Base-by-base conservation (phyloP, 1,140 invertebrate genomes). In the Pantala flavescens region DNA sequence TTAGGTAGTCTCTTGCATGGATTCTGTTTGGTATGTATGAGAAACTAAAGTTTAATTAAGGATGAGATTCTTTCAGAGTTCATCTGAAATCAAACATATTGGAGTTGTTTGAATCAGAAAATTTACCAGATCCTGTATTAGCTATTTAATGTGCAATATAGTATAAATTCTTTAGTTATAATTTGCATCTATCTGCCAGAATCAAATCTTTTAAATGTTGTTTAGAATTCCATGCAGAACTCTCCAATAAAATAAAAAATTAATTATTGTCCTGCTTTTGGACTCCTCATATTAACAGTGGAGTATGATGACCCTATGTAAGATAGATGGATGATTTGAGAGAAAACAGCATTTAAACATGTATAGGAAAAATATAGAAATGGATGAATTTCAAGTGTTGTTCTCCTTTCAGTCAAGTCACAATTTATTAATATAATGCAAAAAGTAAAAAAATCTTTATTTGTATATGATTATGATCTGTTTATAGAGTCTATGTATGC, bases 401-500 rank as follows among this genome's bases (percentile, higher is more conserved):
- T 63, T 63, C 49, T 3, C 14, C 5, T 63, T 63, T 14, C 49
- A 63, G 49, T 63, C 49, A 63, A 63, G n/a, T 63, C 49, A 63
- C 16, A 63, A 14, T 63, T 63, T 63, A 63, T 63, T 63, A 63
- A 63, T 14, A 63, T 19, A 21, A 3, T 63, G 5, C 1, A 63
- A 63, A 63, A 63, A 7, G 12, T 7, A 21, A 63, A 63, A 63
- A 7, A 63, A 63, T 63, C 3, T 63, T 63, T 63, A 63, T 63
- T 63, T 63, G 49, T 63, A 63, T 21, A 63, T 63, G 49, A 63
- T 63, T 12, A 63, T 63, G 49, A 63, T 63, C 49, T 63, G 49
- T 63, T 63, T 63, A 63, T 63, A 63, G 49, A 63, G 49, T 63
- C 49, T 63, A 63, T 63, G 49, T 63, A 63, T 63, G 49, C 49